phyloP scores from a whole-genome alignment of 2,888 invertebrate species.

The Lacanobia oleracea region DNA sequence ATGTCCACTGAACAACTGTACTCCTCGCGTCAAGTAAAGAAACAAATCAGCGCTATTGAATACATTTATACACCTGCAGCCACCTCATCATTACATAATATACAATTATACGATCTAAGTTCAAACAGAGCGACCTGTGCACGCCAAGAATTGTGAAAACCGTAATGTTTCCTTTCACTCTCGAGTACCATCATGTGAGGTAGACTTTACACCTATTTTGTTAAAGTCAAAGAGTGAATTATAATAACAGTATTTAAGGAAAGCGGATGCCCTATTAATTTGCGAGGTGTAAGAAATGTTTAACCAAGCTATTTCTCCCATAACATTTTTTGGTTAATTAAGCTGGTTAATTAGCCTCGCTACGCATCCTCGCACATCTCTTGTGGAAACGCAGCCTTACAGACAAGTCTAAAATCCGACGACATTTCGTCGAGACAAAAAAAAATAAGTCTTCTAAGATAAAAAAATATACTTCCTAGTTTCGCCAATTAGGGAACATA shows the following conservation, averaged over 20 bases:
- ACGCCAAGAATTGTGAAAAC: slow-evolving; percentile 54
- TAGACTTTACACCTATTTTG: slow-evolving; percentile 29
- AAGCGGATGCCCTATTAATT: too few relatives aligned
- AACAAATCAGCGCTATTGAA: neutral
- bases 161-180: slow-evolving; percentile 60
- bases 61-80: neutral
- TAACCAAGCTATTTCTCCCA: too few relatives aligned
- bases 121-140: slow-evolving; percentile 36
- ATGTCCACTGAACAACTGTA: neutral
- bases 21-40: neutral
- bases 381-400: too few relatives aligned
- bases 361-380: too few relatives aligned
- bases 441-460: too few relatives aligned
- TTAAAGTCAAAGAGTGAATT: slow-evolving; percentile 29
- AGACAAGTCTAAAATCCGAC: too few relatives aligned
- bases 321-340: too few relatives aligned
- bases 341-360: too few relatives aligned
- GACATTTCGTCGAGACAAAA: too few relatives aligned
- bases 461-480: too few relatives aligned
- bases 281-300: too few relatives aligned
- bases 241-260: neutral
- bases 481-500: too few relatives aligned
- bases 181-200: neutral
- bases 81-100: slow-evolving; percentile 10
- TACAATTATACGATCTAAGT: slow-evolving; percentile 26